Evolutionary conservation across 1,140 invertebrate genomes (phyloP), one percentile per base, ranked within the genome.

Genomic region (Heliothis subflexa): DNA sequence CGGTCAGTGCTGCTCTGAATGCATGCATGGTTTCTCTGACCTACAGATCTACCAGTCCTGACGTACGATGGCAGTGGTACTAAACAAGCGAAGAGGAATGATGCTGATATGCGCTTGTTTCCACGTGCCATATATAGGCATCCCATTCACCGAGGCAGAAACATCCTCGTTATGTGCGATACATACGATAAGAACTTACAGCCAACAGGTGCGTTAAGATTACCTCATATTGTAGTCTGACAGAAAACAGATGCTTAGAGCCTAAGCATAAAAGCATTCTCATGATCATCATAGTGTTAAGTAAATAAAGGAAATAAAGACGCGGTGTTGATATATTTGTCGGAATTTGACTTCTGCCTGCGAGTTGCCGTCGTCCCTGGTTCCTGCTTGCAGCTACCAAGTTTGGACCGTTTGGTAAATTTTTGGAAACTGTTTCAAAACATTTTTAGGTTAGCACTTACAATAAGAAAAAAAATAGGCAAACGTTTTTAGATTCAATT

Each of bases 1-100:
- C 21, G 21, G 0, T 25, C 21, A 25, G 21, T 25, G 21, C 21
- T 25, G 21, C 21, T 25, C 21, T 25, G 21, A 25, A 25, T 25
- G 0, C 21, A 25, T 25, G 21, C 21, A 25, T 25, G 21, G 21
- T 25, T 1, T 25, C 21, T 25, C 2, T 25, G 21, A 55, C 3
- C 33, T 68, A 14, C 81, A 93, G 98, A 99, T 80, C 94, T 99
- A 64, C 99, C 99, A 0, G 95, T 97, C 1, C 99, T 99, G 99
- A 99, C 99, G 85, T 99, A 98, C 91, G 98, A 99, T 93, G 99
- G 99, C 18, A 99, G 98, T 86, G 97, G 97, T 0, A 97, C 97
- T 0, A 96, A 96, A 47, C 97, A 98, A 91, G 97, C 97, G 0
- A 96, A 97, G 79, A 97, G 97, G 1, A 95, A 95, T 81, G 97